These are phyloP conservation scores for Axea sp. DNA, from an alignment of 2,888 invertebrate species.

Conservation along the genomic window DNA sequence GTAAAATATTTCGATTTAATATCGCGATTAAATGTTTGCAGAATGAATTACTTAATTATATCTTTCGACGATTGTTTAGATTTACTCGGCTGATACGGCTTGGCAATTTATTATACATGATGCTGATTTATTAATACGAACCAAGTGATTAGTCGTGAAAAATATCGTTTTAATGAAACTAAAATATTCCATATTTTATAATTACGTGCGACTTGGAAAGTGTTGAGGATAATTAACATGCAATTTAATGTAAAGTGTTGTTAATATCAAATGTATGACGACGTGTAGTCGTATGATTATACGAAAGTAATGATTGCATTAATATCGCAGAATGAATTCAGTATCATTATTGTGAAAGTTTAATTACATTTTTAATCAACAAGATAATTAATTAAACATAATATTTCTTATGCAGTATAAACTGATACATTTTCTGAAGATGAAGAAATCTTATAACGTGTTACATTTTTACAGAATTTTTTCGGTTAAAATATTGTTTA, in stretches of 20 bases:
- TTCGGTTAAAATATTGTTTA: no score
- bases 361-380: conserved; percentile 48
- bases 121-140: conserved; percentile 23
- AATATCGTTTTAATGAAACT: conserved; percentile 40
- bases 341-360: conserved; percentile 39
- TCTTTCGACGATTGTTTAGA: conserved; percentile 36
- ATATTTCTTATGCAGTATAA: conserved; percentile 1
- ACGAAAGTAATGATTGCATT: conserved; percentile 47
- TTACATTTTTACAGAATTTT: neutral
- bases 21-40: conserved; percentile 37
- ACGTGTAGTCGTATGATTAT: conserved; percentile 23
- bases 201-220: conserved; percentile 27
- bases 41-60: conserved; percentile 43
- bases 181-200: conserved; percentile 46
- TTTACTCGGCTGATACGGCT: conserved; percentile 3
- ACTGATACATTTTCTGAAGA: neutral
- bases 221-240: conserved; percentile 37
- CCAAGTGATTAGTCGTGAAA: conserved; percentile 34
- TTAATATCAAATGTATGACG: conserved; percentile 32
- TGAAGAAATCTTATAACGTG: neutral
- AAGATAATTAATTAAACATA: conserved; percentile 19
- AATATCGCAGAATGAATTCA: conserved; percentile 32
- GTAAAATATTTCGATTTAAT: conserved; percentile 46
- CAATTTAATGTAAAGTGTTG: conserved; percentile 50
- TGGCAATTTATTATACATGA: conserved; percentile 2